Evolutionary conservation across 2,888 invertebrate species (phyloP).

Genomic region (Dryomyza anilis): DNA sequence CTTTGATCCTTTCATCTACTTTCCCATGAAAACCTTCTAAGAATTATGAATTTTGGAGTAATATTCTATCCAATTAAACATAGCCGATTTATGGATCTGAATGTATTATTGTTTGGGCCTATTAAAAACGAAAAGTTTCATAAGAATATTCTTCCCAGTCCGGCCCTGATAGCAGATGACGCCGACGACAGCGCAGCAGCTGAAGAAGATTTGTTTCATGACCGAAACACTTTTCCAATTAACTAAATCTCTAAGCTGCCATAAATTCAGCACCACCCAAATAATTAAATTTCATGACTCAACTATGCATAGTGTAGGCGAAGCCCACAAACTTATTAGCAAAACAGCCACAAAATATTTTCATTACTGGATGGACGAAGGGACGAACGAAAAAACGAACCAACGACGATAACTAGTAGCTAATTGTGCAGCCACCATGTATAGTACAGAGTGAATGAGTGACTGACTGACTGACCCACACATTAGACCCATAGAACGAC

Average conservation of each 20-base stretch:
- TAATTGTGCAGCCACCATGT: slow-evolving; percentile 13
- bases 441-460: too few species aligned
- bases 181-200: not conserved
- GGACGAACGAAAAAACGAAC: not conserved
- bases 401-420: not conserved
- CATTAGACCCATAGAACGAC: not conserved
- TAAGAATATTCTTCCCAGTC: not conserved
- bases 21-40: too few species aligned
- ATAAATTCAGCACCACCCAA: slow-evolving; percentile 49
- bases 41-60: too few species aligned
- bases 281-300: slow-evolving; percentile 49
- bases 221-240: slow-evolving; percentile 51
- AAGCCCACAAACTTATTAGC: not conserved
- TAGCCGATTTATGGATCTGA: too few species aligned
- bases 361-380: not conserved
- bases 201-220: not conserved
- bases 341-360: too few species aligned
- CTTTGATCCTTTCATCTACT: too few species aligned
- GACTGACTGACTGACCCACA: not conserved
- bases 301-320: not conserved
- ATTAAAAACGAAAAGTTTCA: too few species aligned
- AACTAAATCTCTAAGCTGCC: slow-evolving; percentile 56
- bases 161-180: not conserved
- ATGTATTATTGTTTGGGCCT: too few species aligned
- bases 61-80: too few species aligned